A percentile compares a stretch with the other conserved stretches of the same genome.
Evolutionary conservation across 2,797 vertebrate genomes (phyloP).

Genomic region (Diglossa cyanea): DNA sequence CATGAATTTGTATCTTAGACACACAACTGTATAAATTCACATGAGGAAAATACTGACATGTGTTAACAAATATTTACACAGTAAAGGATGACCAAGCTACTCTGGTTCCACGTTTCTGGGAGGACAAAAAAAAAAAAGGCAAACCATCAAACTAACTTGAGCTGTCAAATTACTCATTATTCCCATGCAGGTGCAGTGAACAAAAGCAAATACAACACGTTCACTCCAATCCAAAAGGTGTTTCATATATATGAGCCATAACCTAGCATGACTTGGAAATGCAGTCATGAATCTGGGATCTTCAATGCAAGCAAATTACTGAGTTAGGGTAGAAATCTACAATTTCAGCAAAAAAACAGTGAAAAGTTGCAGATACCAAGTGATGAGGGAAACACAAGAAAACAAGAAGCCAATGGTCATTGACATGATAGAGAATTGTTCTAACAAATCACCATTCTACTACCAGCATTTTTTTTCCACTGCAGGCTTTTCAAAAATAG

Average conservation of each 20-base stretch:
- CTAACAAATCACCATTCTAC: not conserved
- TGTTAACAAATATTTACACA: not conserved
- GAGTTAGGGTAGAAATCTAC: not conserved
- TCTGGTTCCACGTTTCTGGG: not conserved
- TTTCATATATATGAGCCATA: not conserved
- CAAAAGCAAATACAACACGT: not conserved
- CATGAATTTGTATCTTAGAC: not conserved
- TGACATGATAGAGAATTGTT: not conserved
- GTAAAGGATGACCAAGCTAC: not conserved
- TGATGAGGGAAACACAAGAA: not conserved
- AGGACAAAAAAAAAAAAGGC: not conserved
- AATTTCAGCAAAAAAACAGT: not conserved
- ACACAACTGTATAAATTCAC: not conserved
- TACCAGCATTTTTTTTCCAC: not conserved
- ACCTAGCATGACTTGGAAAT: not conserved
- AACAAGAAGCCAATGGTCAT: not conserved
- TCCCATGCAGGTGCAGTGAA: not conserved
- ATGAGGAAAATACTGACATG: fast-evolving
- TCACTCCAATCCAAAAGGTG: not conserved
- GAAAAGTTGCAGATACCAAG: not conserved
- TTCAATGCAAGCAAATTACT: not conserved
- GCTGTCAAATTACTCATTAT: not conserved
- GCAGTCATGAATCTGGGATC: not conserved
- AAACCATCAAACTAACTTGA: not conserved
- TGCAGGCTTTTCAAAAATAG: not conserved